phyloP scores from a whole-genome alignment of 2,888 invertebrate genomes.

The Tenthredo livida region DNA sequence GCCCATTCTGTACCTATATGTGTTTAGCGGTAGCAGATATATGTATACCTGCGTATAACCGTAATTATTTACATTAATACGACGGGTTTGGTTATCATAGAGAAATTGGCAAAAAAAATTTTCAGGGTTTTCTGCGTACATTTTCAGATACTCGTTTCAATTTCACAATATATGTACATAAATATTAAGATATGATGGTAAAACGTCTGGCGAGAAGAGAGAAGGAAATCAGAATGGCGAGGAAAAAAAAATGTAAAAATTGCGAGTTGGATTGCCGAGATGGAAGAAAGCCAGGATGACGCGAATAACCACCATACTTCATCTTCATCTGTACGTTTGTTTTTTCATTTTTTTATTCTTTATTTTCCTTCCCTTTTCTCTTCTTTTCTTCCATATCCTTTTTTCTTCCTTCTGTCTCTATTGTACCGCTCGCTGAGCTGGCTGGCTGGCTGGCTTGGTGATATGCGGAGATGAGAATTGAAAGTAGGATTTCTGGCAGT shows the following conservation, averaged over 20 bases:
- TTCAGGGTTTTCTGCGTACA: not conserved
- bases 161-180: not conserved
- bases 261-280: not conserved
- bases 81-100: not conserved
- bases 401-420: not conserved
- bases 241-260: not conserved
- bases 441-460: not conserved
- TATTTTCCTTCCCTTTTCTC: not conserved
- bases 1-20: constrained; percentile 18
- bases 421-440: not conserved
- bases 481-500: constrained; percentile 8
- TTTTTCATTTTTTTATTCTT: not conserved
- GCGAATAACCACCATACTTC: constrained; percentile 10
- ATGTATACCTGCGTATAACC: not conserved
- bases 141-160: not conserved
- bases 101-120: not conserved
- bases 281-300: constrained; percentile 10
- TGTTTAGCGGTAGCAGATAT: not conserved
- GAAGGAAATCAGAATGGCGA: not conserved
- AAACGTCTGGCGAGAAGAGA: not conserved
- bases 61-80: not conserved
- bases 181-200: not conserved
- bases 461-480: not conserved
- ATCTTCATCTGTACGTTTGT: not conserved
- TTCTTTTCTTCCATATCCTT: not conserved